phyloP scores from a whole-genome alignment of 2,888 invertebrate species.

The Chrysolina oricalcia region DNA sequence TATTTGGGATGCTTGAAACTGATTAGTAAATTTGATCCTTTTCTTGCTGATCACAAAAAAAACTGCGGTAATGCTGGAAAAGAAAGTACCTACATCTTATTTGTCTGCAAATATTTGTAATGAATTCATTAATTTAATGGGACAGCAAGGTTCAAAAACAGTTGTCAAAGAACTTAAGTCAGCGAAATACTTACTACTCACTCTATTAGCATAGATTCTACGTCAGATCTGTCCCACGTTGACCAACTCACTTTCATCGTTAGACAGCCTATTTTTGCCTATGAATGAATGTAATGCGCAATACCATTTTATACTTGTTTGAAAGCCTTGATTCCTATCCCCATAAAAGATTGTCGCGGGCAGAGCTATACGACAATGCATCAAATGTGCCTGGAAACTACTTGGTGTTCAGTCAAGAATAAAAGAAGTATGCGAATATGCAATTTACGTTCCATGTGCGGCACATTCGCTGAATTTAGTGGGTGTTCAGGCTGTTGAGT shows the following conservation, averaged over 20 bases:
- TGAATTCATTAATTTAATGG: background rate
- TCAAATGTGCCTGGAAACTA: slow-evolving; percentile 42
- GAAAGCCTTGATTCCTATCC: slow-evolving; percentile 38
- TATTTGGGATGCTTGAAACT: slow-evolving; percentile 59
- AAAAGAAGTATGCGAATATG: slow-evolving; percentile 34
- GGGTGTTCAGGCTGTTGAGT: background rate
- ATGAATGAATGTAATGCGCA: slow-evolving; percentile 61
- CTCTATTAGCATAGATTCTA: background rate
- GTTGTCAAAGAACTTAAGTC: too few species aligned
- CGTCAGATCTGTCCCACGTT: slow-evolving; percentile 1
- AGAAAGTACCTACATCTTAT: slow-evolving; percentile 27
- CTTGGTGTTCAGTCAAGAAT: slow-evolving; percentile 36
- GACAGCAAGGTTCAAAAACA: background rate
- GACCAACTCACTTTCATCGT: background rate
- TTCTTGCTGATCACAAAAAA: background rate
- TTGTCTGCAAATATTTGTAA: slow-evolving; percentile 19
- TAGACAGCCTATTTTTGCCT: slow-evolving; percentile 29
- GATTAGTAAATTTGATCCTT: slow-evolving; percentile 61
- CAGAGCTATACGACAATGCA: slow-evolving; percentile 42
- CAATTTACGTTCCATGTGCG: slow-evolving; percentile 37
- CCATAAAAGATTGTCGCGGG: slow-evolving; percentile 39
- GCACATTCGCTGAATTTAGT: background rate
- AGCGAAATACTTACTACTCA: too few species aligned
- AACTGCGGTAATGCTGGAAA: slow-evolving; percentile 25
- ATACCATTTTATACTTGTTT: slow-evolving; percentile 32